Percentiles rank a stretch among this genome's conserved stretches.
Evolutionary conservation across 2,888 invertebrate genomes (phyloP).

Genomic region (Synanthedon tipuliformis): DNA sequence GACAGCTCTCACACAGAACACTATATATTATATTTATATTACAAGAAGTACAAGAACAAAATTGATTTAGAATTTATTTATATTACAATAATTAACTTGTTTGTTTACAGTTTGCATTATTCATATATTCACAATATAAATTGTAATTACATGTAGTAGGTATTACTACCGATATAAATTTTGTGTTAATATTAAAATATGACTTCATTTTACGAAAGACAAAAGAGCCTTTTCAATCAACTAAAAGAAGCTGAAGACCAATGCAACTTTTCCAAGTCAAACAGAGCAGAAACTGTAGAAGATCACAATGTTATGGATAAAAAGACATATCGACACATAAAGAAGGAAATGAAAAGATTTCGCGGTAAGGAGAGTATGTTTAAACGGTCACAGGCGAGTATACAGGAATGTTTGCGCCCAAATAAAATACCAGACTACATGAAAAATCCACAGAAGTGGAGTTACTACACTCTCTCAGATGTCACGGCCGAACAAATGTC

Average conservation of each 20-base stretch:
- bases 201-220: slow-evolving; percentile 70
- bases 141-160: too few relatives aligned
- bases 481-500: slow-evolving; percentile 81
- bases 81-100: too few relatives aligned
- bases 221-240: slow-evolving; percentile 77
- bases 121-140: too few relatives aligned
- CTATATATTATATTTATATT: too few relatives aligned
- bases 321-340: slow-evolving; percentile 42
- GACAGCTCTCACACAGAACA: too few relatives aligned
- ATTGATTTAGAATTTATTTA: too few relatives aligned
- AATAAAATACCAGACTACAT: slow-evolving; percentile 61
- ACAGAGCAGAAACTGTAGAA: slow-evolving; percentile 31
- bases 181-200: slow-evolving; percentile 14
- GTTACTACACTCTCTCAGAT: slow-evolving; percentile 82
- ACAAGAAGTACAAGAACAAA: too few relatives aligned
- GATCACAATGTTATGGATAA: slow-evolving; percentile 42
- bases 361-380: slow-evolving; percentile 83
- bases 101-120: too few relatives aligned
- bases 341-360: slow-evolving; percentile 71
- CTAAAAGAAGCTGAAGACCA: slow-evolving; percentile 74
- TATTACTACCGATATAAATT: too few relatives aligned
- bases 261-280: slow-evolving; percentile 42
- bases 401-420: slow-evolving; percentile 65
- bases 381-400: slow-evolving; percentile 77
- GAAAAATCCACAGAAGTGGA: slow-evolving; percentile 85